Conservation (phyloP, 2,888 invertebrate species). For the Iselma pallidipennis region DNA sequence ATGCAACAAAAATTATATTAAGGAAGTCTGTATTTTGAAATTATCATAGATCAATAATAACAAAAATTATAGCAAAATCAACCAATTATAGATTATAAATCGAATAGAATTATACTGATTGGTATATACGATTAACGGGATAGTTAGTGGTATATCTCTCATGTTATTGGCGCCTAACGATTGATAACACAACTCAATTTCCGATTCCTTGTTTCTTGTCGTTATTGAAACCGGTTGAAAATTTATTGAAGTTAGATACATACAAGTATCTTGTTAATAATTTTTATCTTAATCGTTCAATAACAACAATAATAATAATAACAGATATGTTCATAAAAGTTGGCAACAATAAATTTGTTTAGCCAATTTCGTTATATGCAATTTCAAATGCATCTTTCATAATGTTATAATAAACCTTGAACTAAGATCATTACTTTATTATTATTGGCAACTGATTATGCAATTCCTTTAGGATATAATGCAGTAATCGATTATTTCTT, state of each 20-base stretch:
- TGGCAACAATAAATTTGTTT: background rate
- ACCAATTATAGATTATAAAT: background rate
- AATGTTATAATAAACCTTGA: background rate
- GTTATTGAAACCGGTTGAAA: background rate
- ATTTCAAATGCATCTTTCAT: too few species aligned
- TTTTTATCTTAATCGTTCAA: too few species aligned
- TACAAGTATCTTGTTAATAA: too few species aligned
- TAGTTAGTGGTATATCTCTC: background rate
- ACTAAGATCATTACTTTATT: background rate
- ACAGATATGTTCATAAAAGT: too few species aligned
- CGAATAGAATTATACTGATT: background rate
- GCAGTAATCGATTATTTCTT: background rate
- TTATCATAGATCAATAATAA: background rate
- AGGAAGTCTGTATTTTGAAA: background rate
- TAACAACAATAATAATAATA: background rate
- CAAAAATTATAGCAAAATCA: background rate
- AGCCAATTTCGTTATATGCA: background rate
- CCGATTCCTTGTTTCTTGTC: background rate
- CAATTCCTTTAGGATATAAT: background rate
- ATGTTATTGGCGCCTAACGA: background rate
- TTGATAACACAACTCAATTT: background rate
- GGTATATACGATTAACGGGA: background rate
- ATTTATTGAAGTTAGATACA: too few species aligned
- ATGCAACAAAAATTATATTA: conserved; percentile 2
- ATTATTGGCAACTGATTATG: background rate